Evolutionary conservation across 2,888 invertebrate genomes (phyloP), one percentile per base, ranked within the genome.

Genomic region (Emmelina monodactyla): DNA sequence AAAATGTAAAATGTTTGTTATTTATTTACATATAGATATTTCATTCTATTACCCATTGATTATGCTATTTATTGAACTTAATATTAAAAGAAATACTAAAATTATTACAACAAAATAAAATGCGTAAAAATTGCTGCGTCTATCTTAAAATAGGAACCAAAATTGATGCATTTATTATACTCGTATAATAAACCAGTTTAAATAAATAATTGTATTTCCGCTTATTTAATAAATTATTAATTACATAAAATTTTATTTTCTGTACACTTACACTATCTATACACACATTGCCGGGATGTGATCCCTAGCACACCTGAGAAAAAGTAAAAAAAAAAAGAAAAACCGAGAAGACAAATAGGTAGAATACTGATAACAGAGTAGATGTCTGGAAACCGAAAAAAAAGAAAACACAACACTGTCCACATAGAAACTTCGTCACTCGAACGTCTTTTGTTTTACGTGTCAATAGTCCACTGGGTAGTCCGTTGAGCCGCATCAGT

Each of bases 111-210:
- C 58, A 62, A 58, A 66, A 63, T 47, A 54, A 60, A 63, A 70
- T 61, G 56, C 61, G 45, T 53, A 50, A 55, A 51, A 53, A 51
- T 44, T 46, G 49, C 49, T 58, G 59, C 55, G 49, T 62, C 59
- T 70, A 73, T 65, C 72, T 72, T 73, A 76, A 58, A 58, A 71
- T 79, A 79, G 78, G 78, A 79, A 79, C 78, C 75, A 78, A 79
- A 76, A 68, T 62, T 53, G 59, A 54, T 61, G 51, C 54, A 45
- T 49, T 50, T 55, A 39, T 28, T 53, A 53, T 50, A 47, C 50
- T 41, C 37, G 41, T 38, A 36, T 37, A 40, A 15, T 54, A 53
- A 53, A 51, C 56, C 58, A 59, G 43, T 56, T 58, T 62, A 63
- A 73, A 75, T 75, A 76, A 76, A 69, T 76, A 69, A 70, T 62